Evolutionary conservation across 2,888 invertebrate genomes (phyloP), one percentile per base, ranked within the genome.

Genomic region (Ectemnius cavifrons): DNA sequence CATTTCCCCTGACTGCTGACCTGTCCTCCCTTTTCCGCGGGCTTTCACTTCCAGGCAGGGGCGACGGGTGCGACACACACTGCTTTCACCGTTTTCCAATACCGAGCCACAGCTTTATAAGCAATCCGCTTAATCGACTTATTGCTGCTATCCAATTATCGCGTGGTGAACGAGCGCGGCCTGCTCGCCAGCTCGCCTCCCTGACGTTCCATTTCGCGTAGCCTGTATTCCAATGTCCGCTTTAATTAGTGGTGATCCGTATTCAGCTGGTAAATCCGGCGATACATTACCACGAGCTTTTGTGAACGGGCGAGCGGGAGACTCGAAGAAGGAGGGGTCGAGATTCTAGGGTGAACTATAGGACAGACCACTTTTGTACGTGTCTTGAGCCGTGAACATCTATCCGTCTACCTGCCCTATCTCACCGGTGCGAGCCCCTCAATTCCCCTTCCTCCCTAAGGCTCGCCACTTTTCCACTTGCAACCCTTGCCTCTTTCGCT

Each of bases 381-480:
- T 52, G 52, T 52, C 52, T 52, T 16, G 63, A 23, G 27, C 57
- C 37, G n/a, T 23, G 47, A 52, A 52, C 52, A 61, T 27, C 63
- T 65, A 67, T 68, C 58, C 65, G 59, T 59, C 62, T 65, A 58
- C 58, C 47, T 57, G 18, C 49, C 47, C 52, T 56, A 28, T 46
- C 49, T 8, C 28, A 16, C n/a, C 37, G 37, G 6, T 3, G 3
- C 11, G 56, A 14, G n/a, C 27, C 28, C 37, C 45, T 8, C 52
- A 18, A 18, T 28, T 18, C 47, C 18, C n/a, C 16, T 2, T 37
- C 45, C 20, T 56, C 62, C 20, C 52, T 16, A 6, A 27, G 52
- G 28, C 47, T 59, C 27, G 11, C 28, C 47, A 46, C 59, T 49
- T 66, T 69, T 65, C 46, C 59, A 46, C 20, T 65, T 20, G 3